These are phyloP conservation scores for Epizoanthus illoricatus DNA, from an alignment of 92 coral and sea anemone genomes.

Conservation along the genomic window DNA sequence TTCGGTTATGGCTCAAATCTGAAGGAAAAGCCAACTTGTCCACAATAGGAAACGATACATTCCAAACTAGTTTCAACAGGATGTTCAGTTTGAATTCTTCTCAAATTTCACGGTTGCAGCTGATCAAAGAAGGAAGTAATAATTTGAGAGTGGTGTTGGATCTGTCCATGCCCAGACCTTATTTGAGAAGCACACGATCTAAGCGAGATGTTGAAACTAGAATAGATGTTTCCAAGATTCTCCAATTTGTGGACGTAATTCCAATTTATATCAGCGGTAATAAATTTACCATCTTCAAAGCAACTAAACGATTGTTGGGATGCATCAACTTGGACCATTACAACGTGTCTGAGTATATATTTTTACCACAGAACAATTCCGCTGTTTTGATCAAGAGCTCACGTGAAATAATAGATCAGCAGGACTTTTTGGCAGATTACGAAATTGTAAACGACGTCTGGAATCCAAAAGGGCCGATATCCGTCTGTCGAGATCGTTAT, in stretches of 20 bases:
- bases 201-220: background rate
- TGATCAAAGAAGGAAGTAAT: background rate
- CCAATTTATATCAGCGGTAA: background rate
- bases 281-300: conserved; percentile 35
- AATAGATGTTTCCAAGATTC: background rate
- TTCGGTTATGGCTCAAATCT: conserved; percentile 6
- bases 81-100: conserved; percentile 9
- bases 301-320: conserved; percentile 29
- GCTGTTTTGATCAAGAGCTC: conserved; percentile 37
- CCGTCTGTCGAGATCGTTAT: conserved; percentile 3
- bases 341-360: conserved; percentile 33
- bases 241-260: conserved; percentile 10
- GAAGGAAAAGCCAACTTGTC: conserved; percentile 1
- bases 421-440: conserved; percentile 13
- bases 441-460: background rate
- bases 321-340: conserved; percentile 44
- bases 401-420: conserved; percentile 20
- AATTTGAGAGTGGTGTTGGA: conserved; percentile 3
- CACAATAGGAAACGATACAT: background rate
- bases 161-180: conserved; percentile 6
- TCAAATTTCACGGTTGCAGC: background rate
- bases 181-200: background rate
- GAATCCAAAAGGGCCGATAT: background rate
- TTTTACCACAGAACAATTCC: conserved; percentile 33
- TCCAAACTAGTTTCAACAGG: background rate